Evolutionary conservation across 2,113 vertebrate genomes (phyloP).

Genomic region (Microcebus murinus): DNA sequence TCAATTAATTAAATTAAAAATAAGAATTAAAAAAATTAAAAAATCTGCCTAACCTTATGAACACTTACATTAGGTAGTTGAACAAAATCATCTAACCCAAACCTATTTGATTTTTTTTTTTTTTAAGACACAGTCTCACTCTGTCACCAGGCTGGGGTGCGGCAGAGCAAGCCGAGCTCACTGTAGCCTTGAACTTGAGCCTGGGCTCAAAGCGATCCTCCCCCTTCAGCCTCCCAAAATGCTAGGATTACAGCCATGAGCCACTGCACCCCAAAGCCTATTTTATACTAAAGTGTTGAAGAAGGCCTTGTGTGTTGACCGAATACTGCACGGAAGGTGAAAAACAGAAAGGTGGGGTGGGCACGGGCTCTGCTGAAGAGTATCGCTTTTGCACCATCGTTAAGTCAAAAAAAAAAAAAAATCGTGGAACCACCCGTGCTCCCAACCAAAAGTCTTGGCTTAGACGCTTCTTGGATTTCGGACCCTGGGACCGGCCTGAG

Average conservation of each 20-base stretch:
- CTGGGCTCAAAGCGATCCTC: neutral
- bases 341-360: neutral
- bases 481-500: neutral
- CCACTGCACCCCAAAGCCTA: too few relatives aligned
- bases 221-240: too few relatives aligned
- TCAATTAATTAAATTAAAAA: too few relatives aligned
- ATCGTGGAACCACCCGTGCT: neutral
- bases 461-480: neutral
- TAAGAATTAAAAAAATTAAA: too few relatives aligned
- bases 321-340: neutral
- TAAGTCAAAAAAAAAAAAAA: neutral
- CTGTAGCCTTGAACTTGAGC: neutral
- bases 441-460: neutral
- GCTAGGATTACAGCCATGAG: too few relatives aligned
- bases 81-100: too few relatives aligned
- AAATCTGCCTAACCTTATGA: too few relatives aligned
- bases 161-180: neutral
- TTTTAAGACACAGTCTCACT: neutral
- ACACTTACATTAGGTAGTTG: too few relatives aligned
- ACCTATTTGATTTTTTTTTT: neutral
- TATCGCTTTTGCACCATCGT: neutral
- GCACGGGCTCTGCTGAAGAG: neutral
- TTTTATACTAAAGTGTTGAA: neutral
- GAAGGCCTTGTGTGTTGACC: neutral
- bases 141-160: neutral